Conservation (phyloP, 2,888 invertebrate species). For the Stenoptilia bipunctidactyla region DNA sequence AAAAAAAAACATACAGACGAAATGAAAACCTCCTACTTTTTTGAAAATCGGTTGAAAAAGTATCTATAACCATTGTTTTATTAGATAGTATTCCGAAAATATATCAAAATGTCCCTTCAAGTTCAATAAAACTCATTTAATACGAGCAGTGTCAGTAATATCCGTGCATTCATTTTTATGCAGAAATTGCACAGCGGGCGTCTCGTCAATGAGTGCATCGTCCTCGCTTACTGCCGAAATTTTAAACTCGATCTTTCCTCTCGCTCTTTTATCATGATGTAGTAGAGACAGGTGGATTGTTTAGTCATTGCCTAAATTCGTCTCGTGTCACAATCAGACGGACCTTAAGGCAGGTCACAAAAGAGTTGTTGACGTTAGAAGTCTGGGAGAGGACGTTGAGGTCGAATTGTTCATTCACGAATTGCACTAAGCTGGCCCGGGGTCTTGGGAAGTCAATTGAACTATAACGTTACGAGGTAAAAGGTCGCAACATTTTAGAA, state of each 20-base stretch:
- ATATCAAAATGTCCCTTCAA: no score
- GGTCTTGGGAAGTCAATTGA: no score
- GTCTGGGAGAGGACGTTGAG: constrained; percentile 5
- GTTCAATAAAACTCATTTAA: no score
- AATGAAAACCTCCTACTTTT: no score
- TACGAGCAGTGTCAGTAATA: no score
- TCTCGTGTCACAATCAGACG: constrained; percentile 43
- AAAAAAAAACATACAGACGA: no score
- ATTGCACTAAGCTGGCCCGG: no score
- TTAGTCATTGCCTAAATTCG: constrained; percentile 45
- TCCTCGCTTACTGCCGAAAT: constrained; percentile 42
- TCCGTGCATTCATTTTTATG: neutral
- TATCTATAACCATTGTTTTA: no score
- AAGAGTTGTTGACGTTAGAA: constrained; percentile 35
- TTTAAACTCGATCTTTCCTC: constrained; percentile 48
- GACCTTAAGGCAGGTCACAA: constrained; percentile 60
- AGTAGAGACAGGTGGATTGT: constrained; percentile 33
- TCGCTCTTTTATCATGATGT: constrained; percentile 25
- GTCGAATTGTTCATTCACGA: neutral
- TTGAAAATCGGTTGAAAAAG: no score
- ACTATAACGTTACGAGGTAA: no score
- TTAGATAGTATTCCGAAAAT: no score
- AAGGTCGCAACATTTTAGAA: no score
- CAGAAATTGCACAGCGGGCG: neutral
- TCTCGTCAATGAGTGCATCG: neutral